These are phyloP conservation scores for Magallana nippona DNA, from an alignment of 2,888 invertebrate species.

Conservation along the genomic window DNA sequence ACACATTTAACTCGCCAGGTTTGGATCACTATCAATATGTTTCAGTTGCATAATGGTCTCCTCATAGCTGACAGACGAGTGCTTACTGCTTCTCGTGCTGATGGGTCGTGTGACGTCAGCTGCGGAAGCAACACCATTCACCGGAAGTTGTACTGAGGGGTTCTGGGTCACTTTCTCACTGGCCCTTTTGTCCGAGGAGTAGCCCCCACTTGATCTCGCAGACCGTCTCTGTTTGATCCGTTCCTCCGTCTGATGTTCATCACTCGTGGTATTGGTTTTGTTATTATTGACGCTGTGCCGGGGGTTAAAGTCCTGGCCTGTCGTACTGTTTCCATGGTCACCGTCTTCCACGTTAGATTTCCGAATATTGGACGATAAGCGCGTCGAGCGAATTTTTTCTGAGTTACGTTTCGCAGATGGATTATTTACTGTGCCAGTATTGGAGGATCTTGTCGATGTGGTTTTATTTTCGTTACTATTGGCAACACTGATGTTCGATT, in stretches of 20 bases:
- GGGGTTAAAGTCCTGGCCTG: background rate
- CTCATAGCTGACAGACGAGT: conserved; percentile 1
- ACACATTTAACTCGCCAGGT: background rate
- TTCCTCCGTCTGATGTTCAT: background rate
- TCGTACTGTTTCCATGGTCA: background rate
- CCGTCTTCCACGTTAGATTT: background rate
- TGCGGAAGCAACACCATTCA: background rate
- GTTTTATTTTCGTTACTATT: too few species aligned
- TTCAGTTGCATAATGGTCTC: conserved; percentile 4
- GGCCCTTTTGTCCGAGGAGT: background rate
- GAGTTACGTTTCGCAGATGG: background rate
- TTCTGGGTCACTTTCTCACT: background rate
- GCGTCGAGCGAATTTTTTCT: background rate
- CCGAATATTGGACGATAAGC: background rate
- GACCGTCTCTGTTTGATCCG: background rate
- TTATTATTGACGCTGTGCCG: background rate
- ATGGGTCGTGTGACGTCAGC: background rate
- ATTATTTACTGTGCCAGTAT: background rate
- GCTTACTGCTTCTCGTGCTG: conserved; percentile 8
- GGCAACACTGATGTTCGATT: too few species aligned
- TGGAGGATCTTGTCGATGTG: background rate
- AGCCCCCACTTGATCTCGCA: background rate
- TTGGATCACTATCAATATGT: conserved; percentile 21
- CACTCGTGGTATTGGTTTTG: background rate
- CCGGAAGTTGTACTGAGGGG: background rate